Base-by-base conservation (phyloP, 2,797 vertebrate species). In the Hephaestus fuliginosus region DNA sequence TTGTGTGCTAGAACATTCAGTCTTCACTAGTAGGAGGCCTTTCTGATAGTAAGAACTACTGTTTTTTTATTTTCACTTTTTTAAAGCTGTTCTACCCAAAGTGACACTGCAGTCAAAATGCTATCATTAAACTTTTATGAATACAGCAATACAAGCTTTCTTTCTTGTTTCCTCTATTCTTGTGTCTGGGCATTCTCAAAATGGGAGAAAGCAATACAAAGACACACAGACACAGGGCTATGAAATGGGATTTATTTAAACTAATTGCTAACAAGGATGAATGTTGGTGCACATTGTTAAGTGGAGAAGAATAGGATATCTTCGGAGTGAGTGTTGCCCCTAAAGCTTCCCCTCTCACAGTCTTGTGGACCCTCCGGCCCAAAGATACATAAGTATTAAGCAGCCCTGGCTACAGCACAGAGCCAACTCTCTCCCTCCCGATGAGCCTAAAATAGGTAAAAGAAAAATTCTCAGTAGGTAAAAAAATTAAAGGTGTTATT, bases 291-390 rank as follows among this genome's bases (percentile, higher is more conserved):
- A 65, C 62, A 65, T 58, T 49, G 73, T 74, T 65, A 55, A 83
- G 44, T 58, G 66, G 68, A 74, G 60, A 71, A 82, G 70, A 67
- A 67, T 49, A 73, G 56, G 79, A 77, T 65, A 82, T 83, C 43
- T 75, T 62, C 68, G 80, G 69, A 85, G 62, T 74, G 74, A 82
- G 52, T 53, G 18, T 69, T 30, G 18, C 48, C 76, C 56, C 39
- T 25, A 41, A 44, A 43, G 76, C 82, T 77, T 84, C 87, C 86
- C 78, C 85, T 90, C 90, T 95, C 90, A 80, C 87, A 91, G 91
- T 90, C 86, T 90, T 94, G 94, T 95, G 95, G 95, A 95, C 91
- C 92, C 94, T 93, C 90, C 58, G 52, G 89, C 87, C 92, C 84
- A 82, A 83, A 90, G 68, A 89, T 88, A 86, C 78, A 82, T 77